Evolutionary conservation across 2,797 vertebrate genomes (phyloP).

Genomic region (Garrulus glandarius): DNA sequence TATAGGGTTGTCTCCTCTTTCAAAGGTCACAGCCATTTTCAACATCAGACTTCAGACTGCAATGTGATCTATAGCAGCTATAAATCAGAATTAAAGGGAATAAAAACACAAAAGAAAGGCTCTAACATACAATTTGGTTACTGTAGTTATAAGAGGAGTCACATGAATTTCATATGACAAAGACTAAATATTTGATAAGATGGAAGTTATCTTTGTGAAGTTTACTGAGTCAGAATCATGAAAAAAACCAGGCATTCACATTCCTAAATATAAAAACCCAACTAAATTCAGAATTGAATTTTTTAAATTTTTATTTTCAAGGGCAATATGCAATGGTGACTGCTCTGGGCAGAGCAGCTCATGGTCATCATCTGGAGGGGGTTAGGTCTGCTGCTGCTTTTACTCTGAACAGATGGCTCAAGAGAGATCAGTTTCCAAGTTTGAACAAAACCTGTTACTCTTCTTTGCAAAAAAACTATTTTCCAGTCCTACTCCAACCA

Average conservation of each 20-base stretch:
- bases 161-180: background rate
- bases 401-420: background rate
- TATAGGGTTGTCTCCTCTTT: slow-evolving; percentile 47
- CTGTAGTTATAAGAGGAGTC: background rate
- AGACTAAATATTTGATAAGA: slow-evolving; percentile 2
- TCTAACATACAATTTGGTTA: background rate
- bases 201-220: background rate
- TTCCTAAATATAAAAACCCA: background rate
- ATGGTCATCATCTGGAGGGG: background rate
- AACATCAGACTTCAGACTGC: slow-evolving; percentile 34
- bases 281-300: background rate
- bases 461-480: background rate
- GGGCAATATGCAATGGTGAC: background rate
- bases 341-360: background rate
- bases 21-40: slow-evolving; percentile 56
- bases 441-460: background rate
- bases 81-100: slow-evolving; percentile 14
- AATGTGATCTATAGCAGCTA: slow-evolving; percentile 12
- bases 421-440: background rate
- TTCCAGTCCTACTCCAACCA: background rate
- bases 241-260: background rate
- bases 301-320: background rate
- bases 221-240: background rate
- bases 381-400: background rate
- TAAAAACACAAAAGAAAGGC: slow-evolving; percentile 9